Conservation (phyloP, 2,888 invertebrate species). For the Ligdia adustata region DNA sequence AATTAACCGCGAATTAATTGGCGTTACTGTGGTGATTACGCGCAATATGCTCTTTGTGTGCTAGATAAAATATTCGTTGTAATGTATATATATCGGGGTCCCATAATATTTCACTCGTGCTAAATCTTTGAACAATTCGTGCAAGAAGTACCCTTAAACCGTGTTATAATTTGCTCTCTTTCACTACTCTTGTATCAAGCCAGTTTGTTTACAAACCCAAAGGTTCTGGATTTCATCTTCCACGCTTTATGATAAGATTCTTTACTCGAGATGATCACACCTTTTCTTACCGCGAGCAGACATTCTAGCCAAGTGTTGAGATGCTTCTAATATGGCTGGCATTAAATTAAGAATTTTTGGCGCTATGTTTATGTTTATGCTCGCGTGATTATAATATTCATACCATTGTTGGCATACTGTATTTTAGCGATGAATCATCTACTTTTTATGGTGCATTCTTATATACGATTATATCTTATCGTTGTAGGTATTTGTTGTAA, state of each 20-base stretch:
- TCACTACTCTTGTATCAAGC: background rate
- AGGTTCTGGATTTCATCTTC: slow-evolving; percentile 20
- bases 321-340: slow-evolving; percentile 15
- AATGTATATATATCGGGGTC: no score
- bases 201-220: slow-evolving; percentile 16
- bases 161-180: background rate
- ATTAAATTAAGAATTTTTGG: slow-evolving; percentile 18
- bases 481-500: background rate
- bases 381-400: slow-evolving; percentile 14
- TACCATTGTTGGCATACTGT: slow-evolving; percentile 10
- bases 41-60: background rate
- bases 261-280: slow-evolving; percentile 9
- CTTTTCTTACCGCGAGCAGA: slow-evolving; percentile 9
- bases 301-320: slow-evolving; percentile 16
- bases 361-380: slow-evolving; percentile 17
- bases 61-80: background rate
- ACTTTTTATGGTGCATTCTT: slow-evolving; percentile 1
- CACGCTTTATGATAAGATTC: slow-evolving; percentile 10
- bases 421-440: slow-evolving; percentile 11
- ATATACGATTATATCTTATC: slow-evolving; percentile 2
- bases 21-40: slow-evolving; percentile 1
- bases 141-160: background rate
- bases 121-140: no score
- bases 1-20: slow-evolving; percentile 18
- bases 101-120: no score